Base-by-base conservation (phyloP, 2,797 vertebrate genomes). In the Hyperoplus immaculatus region DNA sequence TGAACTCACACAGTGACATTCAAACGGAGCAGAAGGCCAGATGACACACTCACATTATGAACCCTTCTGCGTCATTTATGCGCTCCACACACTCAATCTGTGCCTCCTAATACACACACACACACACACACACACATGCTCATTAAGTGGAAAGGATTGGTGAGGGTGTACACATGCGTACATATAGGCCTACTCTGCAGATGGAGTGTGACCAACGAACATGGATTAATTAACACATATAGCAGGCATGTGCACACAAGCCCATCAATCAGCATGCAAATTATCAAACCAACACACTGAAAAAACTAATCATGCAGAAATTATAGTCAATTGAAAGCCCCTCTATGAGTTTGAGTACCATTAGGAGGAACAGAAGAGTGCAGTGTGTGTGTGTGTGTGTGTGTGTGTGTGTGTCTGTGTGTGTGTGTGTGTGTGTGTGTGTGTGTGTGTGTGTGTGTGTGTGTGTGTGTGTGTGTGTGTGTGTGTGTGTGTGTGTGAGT, bases 151-250 rank as follows among this genome's bases (percentile, higher is more conserved):
- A 75, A 67, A 77, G 72, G n/a, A 83, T 46, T 53, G n/a, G 38
- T 61, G 57, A 46, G 60, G n/a, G 38, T 49, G 47, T 73, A 36
- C 67, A 38, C 6, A 29, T 38, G 57, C 5, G 9, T 57, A 9
- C 12, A 64, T 54, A 46, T 38, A 67, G 68, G 46, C 50, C 49
- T 2, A 36, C 59, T 66, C 50, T 69, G 75, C 83, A 82, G 74
- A 89, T 89, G 85, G 73, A 77, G 80, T 72, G 80, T 74, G 69
- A 87, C 62, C 45, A n/a, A 45, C 0, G 3, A 78, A 54, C 57
- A 56, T 75, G 59, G 75, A 83, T 87, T 91, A 82, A 91, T 93
- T 83, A 90, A 86, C 86, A 86, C 77, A 18, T 79, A 70, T 18
- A 87, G 62, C 65, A 75, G 85, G 21, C 85, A 68, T 71, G 88